A percentile compares a stretch with the other conserved stretches of the same genome.
These are phyloP conservation scores for Neoscelio sp. DNA, from an alignment of 2,888 invertebrate species.

Conservation along the genomic window DNA sequence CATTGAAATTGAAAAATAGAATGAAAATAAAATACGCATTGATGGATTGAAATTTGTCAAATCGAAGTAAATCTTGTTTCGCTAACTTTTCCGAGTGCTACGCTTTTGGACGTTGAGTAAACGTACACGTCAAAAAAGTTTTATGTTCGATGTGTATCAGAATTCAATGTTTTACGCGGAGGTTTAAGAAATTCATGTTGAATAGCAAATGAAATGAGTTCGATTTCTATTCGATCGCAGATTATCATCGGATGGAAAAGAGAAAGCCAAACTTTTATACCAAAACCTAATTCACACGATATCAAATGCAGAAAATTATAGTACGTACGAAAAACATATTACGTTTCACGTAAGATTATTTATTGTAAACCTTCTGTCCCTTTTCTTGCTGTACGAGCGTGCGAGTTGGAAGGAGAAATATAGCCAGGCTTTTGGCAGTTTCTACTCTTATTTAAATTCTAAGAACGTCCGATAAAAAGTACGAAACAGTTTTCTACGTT, in stretches of 20 bases:
- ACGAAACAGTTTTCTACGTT: too few relatives aligned
- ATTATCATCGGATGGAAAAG: slow-evolving; percentile 57
- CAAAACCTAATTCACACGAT: slow-evolving; percentile 60
- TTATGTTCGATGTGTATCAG: slow-evolving; percentile 34
- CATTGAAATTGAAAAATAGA: not conserved
- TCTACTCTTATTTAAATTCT: too few relatives aligned
- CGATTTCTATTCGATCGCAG: slow-evolving; percentile 62
- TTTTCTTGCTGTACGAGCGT: too few relatives aligned
- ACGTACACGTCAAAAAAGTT: slow-evolving; percentile 31
- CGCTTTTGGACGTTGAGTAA: slow-evolving; percentile 29
- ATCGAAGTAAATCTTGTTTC: slow-evolving; percentile 27
- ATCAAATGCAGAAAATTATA: slow-evolving; percentile 45
- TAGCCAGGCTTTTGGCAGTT: too few relatives aligned
- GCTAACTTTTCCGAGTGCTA: slow-evolving; percentile 16
- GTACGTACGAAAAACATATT: slow-evolving; percentile 30
- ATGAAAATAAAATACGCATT: not conserved
- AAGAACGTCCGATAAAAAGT: too few relatives aligned
- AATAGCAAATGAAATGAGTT: slow-evolving; percentile 56
- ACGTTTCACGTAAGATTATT: slow-evolving; percentile 8
- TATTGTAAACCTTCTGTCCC: too few relatives aligned
- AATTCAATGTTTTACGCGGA: slow-evolving; percentile 39
- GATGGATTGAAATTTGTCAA: slow-evolving; percentile 18
- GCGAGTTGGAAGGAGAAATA: too few relatives aligned
- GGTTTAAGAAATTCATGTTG: slow-evolving; percentile 43
- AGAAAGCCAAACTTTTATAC: slow-evolving; percentile 50